Conservation (phyloP, 2,888 invertebrate genomes). For the Agrilus biguttatus region DNA sequence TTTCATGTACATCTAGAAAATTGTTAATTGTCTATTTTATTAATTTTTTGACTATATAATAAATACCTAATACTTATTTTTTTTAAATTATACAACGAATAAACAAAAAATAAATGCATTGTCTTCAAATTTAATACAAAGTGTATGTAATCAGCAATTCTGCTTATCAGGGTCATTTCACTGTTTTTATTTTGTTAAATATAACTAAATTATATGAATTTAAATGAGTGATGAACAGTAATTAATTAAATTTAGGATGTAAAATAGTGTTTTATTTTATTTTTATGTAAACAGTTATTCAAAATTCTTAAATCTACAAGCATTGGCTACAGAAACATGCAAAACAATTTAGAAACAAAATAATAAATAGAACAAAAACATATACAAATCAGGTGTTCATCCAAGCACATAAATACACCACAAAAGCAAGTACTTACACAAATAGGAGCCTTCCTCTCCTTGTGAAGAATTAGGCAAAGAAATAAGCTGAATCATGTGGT, state of each 20-base stretch:
- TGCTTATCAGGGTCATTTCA: background rate
- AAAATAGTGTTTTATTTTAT: background rate
- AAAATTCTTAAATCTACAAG: background rate
- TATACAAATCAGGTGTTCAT: no score
- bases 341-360: background rate
- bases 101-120: no score
- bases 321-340: no score
- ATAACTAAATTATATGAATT: background rate
- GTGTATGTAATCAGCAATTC: no score
- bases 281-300: background rate
- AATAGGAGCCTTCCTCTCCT: background rate
- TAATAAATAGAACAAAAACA: no score
- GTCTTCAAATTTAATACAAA: no score
- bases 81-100: no score
- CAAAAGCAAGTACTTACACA: background rate
- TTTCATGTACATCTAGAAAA: background rate
- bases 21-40: no score
- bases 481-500: conserved; percentile 61
- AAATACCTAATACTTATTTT: no score
- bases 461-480: conserved; percentile 13
- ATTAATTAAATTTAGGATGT: no score
- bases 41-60: no score
- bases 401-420: no score
- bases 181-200: background rate
- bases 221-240: background rate